phyloP scores from a whole-genome alignment of 2,888 invertebrate genomes.

The Euzophera pinguis region DNA sequence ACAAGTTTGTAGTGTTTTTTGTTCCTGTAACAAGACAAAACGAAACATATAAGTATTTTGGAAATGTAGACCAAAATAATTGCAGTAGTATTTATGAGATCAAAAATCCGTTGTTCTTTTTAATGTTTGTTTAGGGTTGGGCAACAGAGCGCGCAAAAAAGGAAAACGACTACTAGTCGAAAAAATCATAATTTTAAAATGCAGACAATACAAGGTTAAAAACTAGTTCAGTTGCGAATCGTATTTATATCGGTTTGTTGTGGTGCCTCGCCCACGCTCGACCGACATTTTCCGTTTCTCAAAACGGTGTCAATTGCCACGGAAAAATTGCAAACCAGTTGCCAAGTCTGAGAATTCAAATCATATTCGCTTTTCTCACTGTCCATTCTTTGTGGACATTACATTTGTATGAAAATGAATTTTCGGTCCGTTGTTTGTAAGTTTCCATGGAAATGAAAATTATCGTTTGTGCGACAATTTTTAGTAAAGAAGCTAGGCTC shows the following conservation, averaged over 20 bases:
- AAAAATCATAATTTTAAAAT: too few relatives aligned
- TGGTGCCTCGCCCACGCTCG: conserved; percentile 51
- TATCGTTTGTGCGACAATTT: neutral
- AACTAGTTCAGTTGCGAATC: neutral
- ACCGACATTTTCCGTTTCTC: conserved; percentile 55
- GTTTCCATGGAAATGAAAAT: neutral
- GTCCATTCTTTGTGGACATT: neutral
- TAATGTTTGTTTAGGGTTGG: too few relatives aligned
- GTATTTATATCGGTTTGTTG: conserved; percentile 40
- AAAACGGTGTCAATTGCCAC: conserved; percentile 68
- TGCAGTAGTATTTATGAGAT: too few relatives aligned
- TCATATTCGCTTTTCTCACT: conserved; percentile 20
- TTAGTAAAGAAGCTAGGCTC: too few relatives aligned
- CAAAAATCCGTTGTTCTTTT: too few relatives aligned
- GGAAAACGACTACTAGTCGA: too few relatives aligned
- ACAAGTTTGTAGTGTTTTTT: too few relatives aligned
- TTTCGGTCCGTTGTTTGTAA: neutral
- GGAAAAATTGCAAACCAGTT: conserved; percentile 49
- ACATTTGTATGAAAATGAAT: neutral
- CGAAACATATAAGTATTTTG: too few relatives aligned
- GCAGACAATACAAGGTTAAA: neutral
- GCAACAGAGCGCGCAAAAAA: too few relatives aligned
- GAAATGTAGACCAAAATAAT: too few relatives aligned
- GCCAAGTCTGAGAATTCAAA: conserved; percentile 50
- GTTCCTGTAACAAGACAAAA: too few relatives aligned